phyloP scores from a whole-genome alignment of 2,113 vertebrate genomes.

The Gadus chalcogrammus region DNA sequence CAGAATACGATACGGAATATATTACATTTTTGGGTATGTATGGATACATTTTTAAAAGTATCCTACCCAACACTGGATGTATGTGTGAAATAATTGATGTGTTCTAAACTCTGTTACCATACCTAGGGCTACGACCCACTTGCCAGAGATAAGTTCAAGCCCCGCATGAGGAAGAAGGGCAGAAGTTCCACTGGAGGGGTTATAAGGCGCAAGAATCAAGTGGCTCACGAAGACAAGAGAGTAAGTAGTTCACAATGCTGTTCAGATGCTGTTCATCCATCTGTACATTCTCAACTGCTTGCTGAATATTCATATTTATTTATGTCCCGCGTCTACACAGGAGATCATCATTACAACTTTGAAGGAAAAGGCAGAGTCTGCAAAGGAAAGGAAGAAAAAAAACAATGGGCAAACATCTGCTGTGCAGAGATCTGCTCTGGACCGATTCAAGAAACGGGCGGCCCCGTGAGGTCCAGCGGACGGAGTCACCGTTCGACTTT shows the following conservation, averaged over 20 bases:
- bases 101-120: neutral
- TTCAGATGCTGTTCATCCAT: neutral
- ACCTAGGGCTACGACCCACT: slow-evolving; percentile 83
- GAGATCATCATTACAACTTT: slow-evolving; percentile 70
- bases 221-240: slow-evolving; percentile 78
- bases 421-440: slow-evolving; percentile 69
- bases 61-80: neutral
- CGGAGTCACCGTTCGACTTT: slow-evolving; percentile 41
- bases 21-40: no score
- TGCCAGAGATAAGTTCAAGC: slow-evolving; percentile 74
- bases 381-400: slow-evolving; percentile 40
- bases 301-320: neutral
- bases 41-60: no score
- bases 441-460: slow-evolving; percentile 78
- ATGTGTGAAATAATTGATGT: neutral
- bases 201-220: slow-evolving; percentile 81
- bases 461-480: slow-evolving; percentile 15
- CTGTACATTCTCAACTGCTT: neutral
- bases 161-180: slow-evolving; percentile 78
- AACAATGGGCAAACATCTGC: slow-evolving; percentile 1
- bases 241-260: slow-evolving; percentile 52
- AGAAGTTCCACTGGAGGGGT: slow-evolving; percentile 75
- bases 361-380: slow-evolving; percentile 46
- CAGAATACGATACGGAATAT: no score
- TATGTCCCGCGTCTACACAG: slow-evolving; percentile 51